Conservation (phyloP, 2,888 invertebrate species). For the Polymixis lichenea region DNA sequence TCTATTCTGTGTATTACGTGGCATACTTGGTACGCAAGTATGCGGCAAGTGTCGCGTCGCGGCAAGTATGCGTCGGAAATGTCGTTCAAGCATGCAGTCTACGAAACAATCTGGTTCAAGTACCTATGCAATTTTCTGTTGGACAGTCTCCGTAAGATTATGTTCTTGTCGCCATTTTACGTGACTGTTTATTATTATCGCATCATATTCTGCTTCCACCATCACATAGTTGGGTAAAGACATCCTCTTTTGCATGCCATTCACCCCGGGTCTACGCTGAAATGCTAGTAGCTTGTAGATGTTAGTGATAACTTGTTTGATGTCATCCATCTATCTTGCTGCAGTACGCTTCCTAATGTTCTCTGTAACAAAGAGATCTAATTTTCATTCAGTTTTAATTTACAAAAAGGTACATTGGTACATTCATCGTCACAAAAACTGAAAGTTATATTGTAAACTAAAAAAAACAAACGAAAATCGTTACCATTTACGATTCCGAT, state of each 20-base stretch:
- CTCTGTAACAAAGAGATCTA: neutral
- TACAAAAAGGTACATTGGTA: neutral
- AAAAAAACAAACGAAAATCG: slow-evolving; percentile 16
- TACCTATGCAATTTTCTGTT: slow-evolving; percentile 53
- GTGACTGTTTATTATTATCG: slow-evolving; percentile 35
- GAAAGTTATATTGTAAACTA: neutral
- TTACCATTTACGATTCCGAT: slow-evolving; percentile 37
- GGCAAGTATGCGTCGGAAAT: no score
- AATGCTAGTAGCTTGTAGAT: neutral
- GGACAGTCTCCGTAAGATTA: slow-evolving; percentile 35
- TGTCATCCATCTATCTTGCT: slow-evolving; percentile 8
- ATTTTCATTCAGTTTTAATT: neutral
- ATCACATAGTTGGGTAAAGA: neutral
- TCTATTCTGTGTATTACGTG: neutral
- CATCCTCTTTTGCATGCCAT: slow-evolving; percentile 5
- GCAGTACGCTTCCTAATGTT: neutral
- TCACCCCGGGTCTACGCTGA: neutral
- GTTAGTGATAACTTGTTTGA: neutral
- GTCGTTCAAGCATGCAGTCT: slow-evolving; percentile 25
- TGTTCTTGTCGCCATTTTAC: slow-evolving; percentile 35
- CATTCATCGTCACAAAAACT: neutral
- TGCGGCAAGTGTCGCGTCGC: slow-evolving; percentile 14
- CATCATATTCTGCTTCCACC: slow-evolving; percentile 21
- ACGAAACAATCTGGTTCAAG: slow-evolving; percentile 31
- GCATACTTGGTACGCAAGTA: slow-evolving; percentile 14